Conservation (phyloP, 2,888 invertebrate genomes). For the Phalera bucephala region DNA sequence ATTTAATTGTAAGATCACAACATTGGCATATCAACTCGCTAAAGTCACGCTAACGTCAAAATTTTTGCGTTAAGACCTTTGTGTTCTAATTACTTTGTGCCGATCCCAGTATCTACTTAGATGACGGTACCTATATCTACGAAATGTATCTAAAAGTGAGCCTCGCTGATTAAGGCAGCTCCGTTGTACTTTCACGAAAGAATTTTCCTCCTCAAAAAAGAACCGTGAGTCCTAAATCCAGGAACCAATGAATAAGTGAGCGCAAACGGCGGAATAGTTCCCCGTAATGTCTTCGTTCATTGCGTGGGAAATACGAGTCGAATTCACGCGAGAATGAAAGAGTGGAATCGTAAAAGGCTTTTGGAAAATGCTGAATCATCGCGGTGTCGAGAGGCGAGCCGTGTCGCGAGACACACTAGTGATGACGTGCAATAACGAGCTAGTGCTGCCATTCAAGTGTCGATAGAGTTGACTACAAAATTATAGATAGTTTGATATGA, state of each 20-base stretch:
- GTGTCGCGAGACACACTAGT: slow-evolving; percentile 46
- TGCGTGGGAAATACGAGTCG: slow-evolving; percentile 61
- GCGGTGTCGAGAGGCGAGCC: slow-evolving; percentile 58
- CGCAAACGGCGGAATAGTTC: slow-evolving; percentile 24
- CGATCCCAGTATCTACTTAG: no score
- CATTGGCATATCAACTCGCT: no score
- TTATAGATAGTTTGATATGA: no score
- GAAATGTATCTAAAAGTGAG: no score
- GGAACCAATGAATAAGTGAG: slow-evolving; percentile 18
- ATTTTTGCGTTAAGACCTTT: no score
- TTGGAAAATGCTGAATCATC: slow-evolving; percentile 79
- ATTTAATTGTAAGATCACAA: no score
- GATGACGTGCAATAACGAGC: slow-evolving; percentile 75
- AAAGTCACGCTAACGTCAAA: no score
- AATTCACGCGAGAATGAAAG: slow-evolving; percentile 69
- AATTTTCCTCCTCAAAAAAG: neutral
- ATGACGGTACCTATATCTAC: no score
- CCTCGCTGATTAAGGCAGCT: no score
- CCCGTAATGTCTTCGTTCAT: slow-evolving; percentile 45
- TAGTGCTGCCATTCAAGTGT: slow-evolving; percentile 35
- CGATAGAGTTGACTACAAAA: slow-evolving; percentile 11
- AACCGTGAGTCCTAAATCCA: slow-evolving; percentile 3
- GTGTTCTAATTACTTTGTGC: no score
- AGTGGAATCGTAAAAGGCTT: slow-evolving; percentile 74
- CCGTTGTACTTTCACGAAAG: no score